A percentile compares a stretch with the other conserved stretches of the same genome.
These are phyloP conservation scores for Epirrhoe tristata DNA, from an alignment of 2,888 invertebrate genomes.

Conservation along the genomic window DNA sequence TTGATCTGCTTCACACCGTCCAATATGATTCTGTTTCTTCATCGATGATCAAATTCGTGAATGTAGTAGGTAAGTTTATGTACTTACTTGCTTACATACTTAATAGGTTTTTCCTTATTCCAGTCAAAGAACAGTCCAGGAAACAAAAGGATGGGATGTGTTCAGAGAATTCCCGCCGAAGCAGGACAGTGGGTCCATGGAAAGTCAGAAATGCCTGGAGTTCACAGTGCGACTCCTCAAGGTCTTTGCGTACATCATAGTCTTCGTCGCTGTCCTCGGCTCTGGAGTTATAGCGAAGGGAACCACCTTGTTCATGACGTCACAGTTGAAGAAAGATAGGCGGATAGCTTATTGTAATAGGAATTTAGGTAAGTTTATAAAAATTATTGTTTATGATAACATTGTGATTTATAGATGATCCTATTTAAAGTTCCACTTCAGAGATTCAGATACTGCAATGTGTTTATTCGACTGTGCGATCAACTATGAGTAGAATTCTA, in stretches of 20 bases:
- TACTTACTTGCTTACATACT: not conserved
- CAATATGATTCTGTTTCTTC: too few relatives aligned
- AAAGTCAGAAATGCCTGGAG: conserved; percentile 94
- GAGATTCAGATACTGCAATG: too few relatives aligned
- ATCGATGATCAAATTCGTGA: too few relatives aligned
- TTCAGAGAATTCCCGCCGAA: conserved; percentile 96
- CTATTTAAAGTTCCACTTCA: too few relatives aligned
- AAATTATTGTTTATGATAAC: too few relatives aligned
- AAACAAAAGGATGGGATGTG: conserved; percentile 98
- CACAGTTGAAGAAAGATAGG: conserved; percentile 92
- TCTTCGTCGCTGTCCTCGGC: conserved; percentile 93
- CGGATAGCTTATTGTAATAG: conserved; percentile 93
- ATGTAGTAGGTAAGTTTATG: too few relatives aligned
- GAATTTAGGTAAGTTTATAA: conserved; percentile 88
- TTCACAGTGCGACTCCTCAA: conserved; percentile 93
- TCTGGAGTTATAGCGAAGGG: conserved; percentile 96
- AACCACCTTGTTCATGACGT: conserved; percentile 95
- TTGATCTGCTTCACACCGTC: too few relatives aligned
- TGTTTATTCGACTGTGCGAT: too few relatives aligned
- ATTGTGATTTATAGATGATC: too few relatives aligned
- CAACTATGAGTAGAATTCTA: too few relatives aligned
- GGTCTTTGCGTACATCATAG: conserved; percentile 93
- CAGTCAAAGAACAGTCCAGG: conserved; percentile 93
- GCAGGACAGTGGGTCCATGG: conserved; percentile 95
- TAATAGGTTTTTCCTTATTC: conserved; percentile 53